Evolutionary conservation across 2,113 vertebrate species (phyloP).

Genomic region (Rostratula benghalensis): DNA sequence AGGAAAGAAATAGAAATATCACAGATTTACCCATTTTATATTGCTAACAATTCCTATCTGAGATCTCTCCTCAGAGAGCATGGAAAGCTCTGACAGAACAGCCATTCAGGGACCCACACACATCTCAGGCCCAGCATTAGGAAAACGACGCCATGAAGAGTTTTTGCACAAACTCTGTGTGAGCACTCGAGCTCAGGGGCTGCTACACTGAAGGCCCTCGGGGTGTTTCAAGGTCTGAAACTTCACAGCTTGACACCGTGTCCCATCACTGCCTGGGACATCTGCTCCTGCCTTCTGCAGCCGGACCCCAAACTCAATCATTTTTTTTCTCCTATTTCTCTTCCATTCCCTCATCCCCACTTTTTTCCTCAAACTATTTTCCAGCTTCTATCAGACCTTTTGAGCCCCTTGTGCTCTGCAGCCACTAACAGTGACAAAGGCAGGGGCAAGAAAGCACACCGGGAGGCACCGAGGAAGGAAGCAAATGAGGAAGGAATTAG

Average conservation of each 20-base stretch:
- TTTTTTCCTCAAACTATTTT: neutral
- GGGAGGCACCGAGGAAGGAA: neutral
- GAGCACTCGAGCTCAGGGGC: neutral
- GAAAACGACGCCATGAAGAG: neutral
- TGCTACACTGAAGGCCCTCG: neutral
- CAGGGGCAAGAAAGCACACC: neutral
- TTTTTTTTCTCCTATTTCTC: neutral
- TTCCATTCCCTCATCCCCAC: neutral
- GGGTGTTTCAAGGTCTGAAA: neutral
- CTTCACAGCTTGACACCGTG: neutral
- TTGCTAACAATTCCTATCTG: neutral
- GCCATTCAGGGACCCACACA: neutral
- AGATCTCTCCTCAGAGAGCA: too few species aligned
- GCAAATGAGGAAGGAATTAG: neutral
- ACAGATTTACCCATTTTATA: neutral
- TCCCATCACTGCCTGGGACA: rapidly evolving
- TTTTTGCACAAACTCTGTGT: neutral
- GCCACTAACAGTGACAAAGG: neutral
- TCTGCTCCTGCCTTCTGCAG: neutral
- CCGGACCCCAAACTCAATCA: neutral
- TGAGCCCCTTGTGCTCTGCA: neutral
- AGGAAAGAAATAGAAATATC: too few species aligned
- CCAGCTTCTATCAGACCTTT: neutral
- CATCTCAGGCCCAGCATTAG: neutral
- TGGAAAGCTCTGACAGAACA: too few species aligned